Evolutionary conservation across 2,113 vertebrate species (phyloP).

Genomic region (Machaerirhynchus nigripectus): DNA sequence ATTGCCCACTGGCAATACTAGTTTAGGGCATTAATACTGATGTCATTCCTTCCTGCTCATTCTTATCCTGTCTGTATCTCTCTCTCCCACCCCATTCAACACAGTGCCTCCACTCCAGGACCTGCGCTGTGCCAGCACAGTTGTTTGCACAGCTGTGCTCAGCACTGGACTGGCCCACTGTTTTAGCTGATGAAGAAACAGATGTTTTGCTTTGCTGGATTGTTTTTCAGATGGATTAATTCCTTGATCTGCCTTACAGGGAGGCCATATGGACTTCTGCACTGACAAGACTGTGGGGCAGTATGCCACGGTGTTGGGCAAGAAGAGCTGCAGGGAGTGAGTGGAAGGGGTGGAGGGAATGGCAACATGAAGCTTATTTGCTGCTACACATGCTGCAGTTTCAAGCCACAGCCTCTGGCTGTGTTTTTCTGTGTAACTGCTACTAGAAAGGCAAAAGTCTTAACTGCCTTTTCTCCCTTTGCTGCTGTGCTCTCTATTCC

Average conservation of each 20-base stretch:
- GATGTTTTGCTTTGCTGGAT: background rate
- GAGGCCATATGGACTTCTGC: background rate
- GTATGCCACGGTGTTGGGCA: background rate
- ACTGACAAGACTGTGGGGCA: background rate
- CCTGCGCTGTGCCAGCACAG: background rate
- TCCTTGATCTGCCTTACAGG: background rate
- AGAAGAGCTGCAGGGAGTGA: background rate
- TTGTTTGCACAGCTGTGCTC: background rate
- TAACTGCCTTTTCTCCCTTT: background rate
- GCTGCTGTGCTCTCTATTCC: background rate
- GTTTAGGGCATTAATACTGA: background rate
- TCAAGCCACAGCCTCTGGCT: conserved; percentile 1
- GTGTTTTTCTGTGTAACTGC: background rate
- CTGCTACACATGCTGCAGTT: background rate
- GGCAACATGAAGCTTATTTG: background rate
- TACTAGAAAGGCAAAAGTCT: background rate
- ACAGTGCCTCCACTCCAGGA: background rate
- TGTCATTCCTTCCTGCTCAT: background rate
- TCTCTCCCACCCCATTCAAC: background rate
- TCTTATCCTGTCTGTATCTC: background rate
- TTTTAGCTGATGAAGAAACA: background rate
- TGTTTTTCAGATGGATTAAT: background rate
- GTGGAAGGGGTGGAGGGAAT: background rate
- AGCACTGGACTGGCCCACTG: background rate
- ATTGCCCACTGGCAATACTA: background rate